phyloP scores from a whole-genome alignment of 2,797 vertebrate genomes.

The Cottoperca gobio region DNA sequence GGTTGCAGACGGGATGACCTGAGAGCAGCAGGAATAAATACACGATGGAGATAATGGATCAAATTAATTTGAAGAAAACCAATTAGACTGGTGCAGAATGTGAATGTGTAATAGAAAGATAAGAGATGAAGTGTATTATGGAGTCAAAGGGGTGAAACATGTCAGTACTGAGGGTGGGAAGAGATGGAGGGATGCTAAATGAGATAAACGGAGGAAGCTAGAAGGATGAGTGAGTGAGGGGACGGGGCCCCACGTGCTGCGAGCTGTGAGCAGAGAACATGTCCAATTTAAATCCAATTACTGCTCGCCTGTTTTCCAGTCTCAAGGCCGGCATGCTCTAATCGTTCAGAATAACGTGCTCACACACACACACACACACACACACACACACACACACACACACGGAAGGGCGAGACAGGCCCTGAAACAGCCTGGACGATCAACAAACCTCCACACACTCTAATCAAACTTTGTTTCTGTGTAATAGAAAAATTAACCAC shows the following conservation, averaged over 20 bases:
- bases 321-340: constrained; percentile 52
- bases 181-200: constrained; percentile 24
- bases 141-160: constrained; percentile 12
- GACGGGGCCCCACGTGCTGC: constrained; percentile 50
- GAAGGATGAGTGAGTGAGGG: constrained; percentile 9
- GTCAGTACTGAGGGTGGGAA: neutral
- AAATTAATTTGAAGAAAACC: constrained; percentile 20
- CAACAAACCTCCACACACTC: too few relatives aligned
- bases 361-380: constrained; percentile 1
- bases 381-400: too few relatives aligned
- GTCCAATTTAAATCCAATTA: constrained; percentile 81
- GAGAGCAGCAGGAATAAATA: constrained; percentile 3
- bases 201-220: constrained; percentile 23
- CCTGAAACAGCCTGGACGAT: too few relatives aligned
- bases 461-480: too few relatives aligned
- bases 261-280: constrained; percentile 59
- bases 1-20: too few relatives aligned
- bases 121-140: constrained; percentile 16
- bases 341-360: constrained; percentile 70
- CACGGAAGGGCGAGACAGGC: too few relatives aligned
- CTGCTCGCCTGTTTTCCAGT: constrained; percentile 61
- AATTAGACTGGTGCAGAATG: constrained; percentile 11
- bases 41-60: constrained; percentile 2
- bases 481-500: too few relatives aligned
- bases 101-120: constrained; percentile 7